Evolutionary conservation across 2,888 invertebrate genomes (phyloP).

Genomic region (Terebella lapidaria): DNA sequence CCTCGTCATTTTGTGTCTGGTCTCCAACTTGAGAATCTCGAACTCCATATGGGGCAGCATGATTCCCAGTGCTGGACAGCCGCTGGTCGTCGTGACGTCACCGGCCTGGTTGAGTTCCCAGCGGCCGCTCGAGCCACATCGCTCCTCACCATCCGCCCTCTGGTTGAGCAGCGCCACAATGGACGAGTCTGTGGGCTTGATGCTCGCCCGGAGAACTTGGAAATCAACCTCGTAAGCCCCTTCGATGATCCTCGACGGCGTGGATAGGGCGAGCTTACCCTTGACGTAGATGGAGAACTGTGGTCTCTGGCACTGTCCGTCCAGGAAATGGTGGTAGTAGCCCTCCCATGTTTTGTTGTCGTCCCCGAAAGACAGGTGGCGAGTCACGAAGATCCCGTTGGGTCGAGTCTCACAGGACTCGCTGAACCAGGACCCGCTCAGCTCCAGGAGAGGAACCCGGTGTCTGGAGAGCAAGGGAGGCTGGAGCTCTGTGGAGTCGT

Average conservation of each 20-base stretch:
- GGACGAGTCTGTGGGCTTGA: not conserved
- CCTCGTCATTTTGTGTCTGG: not conserved
- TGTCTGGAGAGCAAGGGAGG: not conserved
- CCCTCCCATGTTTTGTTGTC: constrained; percentile 28
- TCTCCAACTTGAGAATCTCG: not conserved
- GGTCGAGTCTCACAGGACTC: constrained; percentile 59
- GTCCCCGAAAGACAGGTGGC: constrained; percentile 51
- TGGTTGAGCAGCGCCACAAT: not conserved
- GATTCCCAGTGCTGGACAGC: constrained; percentile 1
- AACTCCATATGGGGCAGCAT: not conserved
- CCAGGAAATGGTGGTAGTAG: constrained; percentile 8
- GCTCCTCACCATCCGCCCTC: not conserved
- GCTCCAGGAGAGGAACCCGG: constrained; percentile 26
- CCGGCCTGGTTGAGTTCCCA: not conserved
- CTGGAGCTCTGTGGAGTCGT: not conserved
- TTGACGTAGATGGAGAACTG: not conserved
- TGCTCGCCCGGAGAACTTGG: not conserved
- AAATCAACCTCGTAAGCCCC: not conserved
- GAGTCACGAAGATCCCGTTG: constrained; percentile 58
- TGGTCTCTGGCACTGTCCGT: constrained; percentile 4
- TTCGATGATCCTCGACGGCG: not conserved
- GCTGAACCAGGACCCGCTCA: constrained; percentile 61
- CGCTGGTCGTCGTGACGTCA: constrained; percentile 1
- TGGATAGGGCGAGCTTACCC: not conserved
- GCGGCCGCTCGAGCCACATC: not conserved